Percentiles rank a stretch among this genome's conserved stretches.
Conservation (phyloP, 2,113 vertebrate species). For the Oenanthe melanoleuca region DNA sequence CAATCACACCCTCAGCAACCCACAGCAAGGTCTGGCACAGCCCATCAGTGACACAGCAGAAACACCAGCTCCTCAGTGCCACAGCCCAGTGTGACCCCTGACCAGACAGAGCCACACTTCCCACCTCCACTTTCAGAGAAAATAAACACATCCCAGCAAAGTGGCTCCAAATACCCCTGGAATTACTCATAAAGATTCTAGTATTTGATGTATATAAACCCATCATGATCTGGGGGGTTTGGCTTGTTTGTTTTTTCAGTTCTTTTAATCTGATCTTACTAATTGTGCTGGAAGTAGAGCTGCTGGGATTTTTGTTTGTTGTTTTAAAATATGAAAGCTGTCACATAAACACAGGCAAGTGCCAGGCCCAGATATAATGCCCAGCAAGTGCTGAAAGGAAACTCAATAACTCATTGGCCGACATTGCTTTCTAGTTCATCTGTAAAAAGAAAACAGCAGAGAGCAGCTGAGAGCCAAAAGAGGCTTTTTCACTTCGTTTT, state of each 20-base stretch:
- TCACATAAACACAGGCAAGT: not conserved
- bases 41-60: not conserved
- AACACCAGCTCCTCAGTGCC: not conserved
- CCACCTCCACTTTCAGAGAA: not conserved
- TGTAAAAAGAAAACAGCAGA: constrained; percentile 11
- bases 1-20: not conserved
- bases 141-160: constrained; percentile 13
- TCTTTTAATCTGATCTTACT: not conserved
- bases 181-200: constrained; percentile 28
- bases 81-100: not conserved
- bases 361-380: not conserved
- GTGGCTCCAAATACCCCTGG: not conserved
- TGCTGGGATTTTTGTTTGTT: constrained; percentile 27
- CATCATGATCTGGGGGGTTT: not conserved
- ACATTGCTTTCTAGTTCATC: constrained; percentile 13
- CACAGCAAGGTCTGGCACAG: not conserved
- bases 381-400: constrained; percentile 19
- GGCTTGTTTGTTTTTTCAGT: not conserved
- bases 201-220: not conserved
- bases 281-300: not conserved
- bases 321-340: constrained; percentile 37
- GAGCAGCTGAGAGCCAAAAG: constrained; percentile 26
- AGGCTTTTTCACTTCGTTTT: not conserved
- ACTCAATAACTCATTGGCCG: not conserved
- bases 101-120: not conserved